Conservation (phyloP, 2,888 invertebrate genomes). For the Entomobrya multifasciata region DNA sequence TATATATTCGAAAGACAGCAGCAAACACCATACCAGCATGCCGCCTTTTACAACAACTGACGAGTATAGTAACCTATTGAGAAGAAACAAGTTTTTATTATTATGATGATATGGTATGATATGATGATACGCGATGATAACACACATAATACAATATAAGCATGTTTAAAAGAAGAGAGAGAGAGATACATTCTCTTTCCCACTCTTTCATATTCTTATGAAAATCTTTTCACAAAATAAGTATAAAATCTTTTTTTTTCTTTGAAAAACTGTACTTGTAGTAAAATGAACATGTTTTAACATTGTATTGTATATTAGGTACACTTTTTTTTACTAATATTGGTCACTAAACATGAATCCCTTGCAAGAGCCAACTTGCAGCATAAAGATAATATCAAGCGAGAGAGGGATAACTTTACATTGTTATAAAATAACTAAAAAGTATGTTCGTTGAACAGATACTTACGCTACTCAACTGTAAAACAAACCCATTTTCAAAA, state of each 20-base stretch:
- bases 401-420: too few relatives aligned
- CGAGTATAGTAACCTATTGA: neutral
- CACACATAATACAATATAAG: neutral
- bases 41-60: conserved; percentile 4
- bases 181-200: conserved; percentile 16
- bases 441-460: neutral
- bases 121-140: conserved; percentile 40
- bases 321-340: too few relatives aligned
- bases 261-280: neutral
- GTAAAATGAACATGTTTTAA: neutral
- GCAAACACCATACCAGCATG: conserved; percentile 29
- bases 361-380: too few relatives aligned
- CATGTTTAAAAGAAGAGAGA: neutral
- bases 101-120: conserved; percentile 41
- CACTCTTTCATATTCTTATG: neutral
- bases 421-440: conserved; percentile 23
- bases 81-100: conserved; percentile 47
- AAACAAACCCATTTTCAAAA: conserved; percentile 10
- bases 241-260: neutral
- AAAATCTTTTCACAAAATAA: neutral
- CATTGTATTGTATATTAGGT: too few relatives aligned
- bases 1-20: neutral
- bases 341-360: too few relatives aligned
- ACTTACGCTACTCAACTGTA: neutral
- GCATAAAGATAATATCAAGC: too few relatives aligned